Base-by-base conservation (phyloP, 2,888 invertebrate species). In the Plagiodera versicolora region DNA sequence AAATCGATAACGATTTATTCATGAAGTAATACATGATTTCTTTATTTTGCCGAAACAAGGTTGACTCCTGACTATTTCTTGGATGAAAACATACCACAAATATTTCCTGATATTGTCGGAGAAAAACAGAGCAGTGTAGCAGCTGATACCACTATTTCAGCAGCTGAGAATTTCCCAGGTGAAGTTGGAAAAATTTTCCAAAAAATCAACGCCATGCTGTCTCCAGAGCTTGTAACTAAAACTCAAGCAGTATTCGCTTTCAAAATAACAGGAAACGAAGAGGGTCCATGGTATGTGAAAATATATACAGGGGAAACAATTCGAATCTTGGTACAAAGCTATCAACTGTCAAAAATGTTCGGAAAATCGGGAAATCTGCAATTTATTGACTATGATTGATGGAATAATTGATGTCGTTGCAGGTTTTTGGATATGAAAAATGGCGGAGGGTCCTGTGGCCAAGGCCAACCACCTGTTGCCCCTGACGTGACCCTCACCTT, bases 1-100 rank as follows among this genome's bases (percentile, higher is more conserved):
- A 84, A 87, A 65, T 82, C 96, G 65, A 86, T 94, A 85, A 85
- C 87, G 0, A 97, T 98, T 82, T 95, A 95, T 82, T n/a, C n/a
- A n/a, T n/a, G n/a, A n/a, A n/a, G n/a, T n/a, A n/a, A n/a, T n/a
- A n/a, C n/a, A n/a, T n/a, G n/a, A n/a, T n/a, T n/a, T n/a, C n/a
- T n/a, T n/a, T n/a, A n/a, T n/a, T n/a, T n/a, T n/a, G 49, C 16
- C 30, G 17, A 32, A 9, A 30, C 14, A n/a, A 84, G 86, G 65
- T 82, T 96, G 66, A 86, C 94, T 85, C 85, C 87, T 0, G 97
- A 97, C 82, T 95, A 95, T 82, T 98, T 96, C 83, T 81, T 97
- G 80, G 92, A 87, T 66, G 78, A 77, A 53, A 47, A 68, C 57
- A 44, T 56, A 24, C 20, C 63, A n/a, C 44, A n/a, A 10, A 17